Percentiles rank a stretch among this genome's conserved stretches.
phyloP scores from a whole-genome alignment of 2,113 vertebrate genomes.

The Amia ocellicauda region DNA sequence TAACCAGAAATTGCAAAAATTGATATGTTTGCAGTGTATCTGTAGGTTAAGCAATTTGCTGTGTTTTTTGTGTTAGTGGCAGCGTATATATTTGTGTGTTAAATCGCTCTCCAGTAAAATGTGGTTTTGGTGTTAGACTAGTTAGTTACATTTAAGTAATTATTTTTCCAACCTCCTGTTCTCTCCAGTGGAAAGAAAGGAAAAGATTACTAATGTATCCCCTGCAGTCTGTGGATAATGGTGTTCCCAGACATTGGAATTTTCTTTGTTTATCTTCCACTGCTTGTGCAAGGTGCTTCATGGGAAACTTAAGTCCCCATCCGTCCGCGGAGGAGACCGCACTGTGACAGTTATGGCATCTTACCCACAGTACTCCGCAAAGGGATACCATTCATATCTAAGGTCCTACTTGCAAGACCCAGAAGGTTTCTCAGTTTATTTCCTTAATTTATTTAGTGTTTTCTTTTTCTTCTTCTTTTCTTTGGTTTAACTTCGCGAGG shows the following conservation, averaged over 20 bases:
- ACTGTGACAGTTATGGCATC: conserved; percentile 19
- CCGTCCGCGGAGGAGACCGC: conserved; percentile 18
- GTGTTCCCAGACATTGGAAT: conserved; percentile 33
- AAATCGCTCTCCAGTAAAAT: conserved; percentile 40
- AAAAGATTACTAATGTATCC: conserved; percentile 23
- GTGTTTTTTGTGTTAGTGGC: conserved; percentile 5
- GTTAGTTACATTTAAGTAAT: conserved; percentile 12
- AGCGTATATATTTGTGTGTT: conserved; percentile 28
- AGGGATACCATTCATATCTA: background rate
- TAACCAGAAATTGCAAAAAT: no score
- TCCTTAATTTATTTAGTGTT: no score
- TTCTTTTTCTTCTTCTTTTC: background rate
- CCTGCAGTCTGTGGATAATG: conserved; percentile 25
- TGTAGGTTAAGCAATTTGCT: background rate
- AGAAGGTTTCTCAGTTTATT: no score
- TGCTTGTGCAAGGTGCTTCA: conserved; percentile 20
- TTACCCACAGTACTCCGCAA: conserved; percentile 11
- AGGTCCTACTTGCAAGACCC: background rate
- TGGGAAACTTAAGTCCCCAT: conserved; percentile 28
- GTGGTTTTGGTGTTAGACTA: conserved; percentile 53
- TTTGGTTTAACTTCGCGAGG: background rate
- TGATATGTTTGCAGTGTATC: no score
- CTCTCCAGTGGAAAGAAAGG: conserved; percentile 41
- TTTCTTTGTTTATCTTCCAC: conserved; percentile 11
- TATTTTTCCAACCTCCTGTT: conserved; percentile 8